Base-by-base conservation (phyloP, 23 tunicate species). In the Styela plicata region DNA sequence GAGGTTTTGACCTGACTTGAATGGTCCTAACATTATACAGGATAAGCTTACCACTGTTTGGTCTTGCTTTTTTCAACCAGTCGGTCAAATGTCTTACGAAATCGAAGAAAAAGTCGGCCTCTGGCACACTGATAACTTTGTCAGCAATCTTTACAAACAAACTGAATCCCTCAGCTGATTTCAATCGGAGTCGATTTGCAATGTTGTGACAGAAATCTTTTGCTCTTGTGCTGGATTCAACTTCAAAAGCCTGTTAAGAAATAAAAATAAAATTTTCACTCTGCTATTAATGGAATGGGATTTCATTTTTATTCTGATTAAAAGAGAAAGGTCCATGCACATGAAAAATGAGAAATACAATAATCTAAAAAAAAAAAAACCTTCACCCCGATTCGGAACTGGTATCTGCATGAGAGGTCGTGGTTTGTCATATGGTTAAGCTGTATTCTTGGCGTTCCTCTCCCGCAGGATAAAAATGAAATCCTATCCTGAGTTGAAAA, bases 81-180 rank as follows among this genome's bases (percentile, higher is more conserved):
- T 96, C 97, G 24, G 99, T 96, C 0, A 91, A 81, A 64, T 96
- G 97, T 16, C 97, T 84, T 26, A 96, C 99, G 65, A 96, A 96
- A 52, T 96, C 97, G 57, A 96, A 91, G 80, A 96, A 96, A 85
- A 91, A 96, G 67, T 89, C 96, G 33, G 78, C 90, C 70, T 96
- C 97, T 10, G 96, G 96, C 2, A 91, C 97, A 63, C 97, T 87
- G 83, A 96, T 96, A 63, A 91, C 97, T 78, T 96, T 96, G 76
- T 88, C 97, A 0, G 94, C 96, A 71, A 96, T 96, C 53, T 96
- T 96, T 62, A 96, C 99, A 63, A 91, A 96, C 69, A 96, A 63
- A 69, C 97, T 84, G 85, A 96, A 96, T 2, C 99, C 99, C 24
- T 96, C 99, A 7, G 97, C 86, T 30, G 85, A 37, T 70, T 96